Evolutionary conservation across 2,797 vertebrate species (phyloP).

Genomic region (Gallinago solitaria): DNA sequence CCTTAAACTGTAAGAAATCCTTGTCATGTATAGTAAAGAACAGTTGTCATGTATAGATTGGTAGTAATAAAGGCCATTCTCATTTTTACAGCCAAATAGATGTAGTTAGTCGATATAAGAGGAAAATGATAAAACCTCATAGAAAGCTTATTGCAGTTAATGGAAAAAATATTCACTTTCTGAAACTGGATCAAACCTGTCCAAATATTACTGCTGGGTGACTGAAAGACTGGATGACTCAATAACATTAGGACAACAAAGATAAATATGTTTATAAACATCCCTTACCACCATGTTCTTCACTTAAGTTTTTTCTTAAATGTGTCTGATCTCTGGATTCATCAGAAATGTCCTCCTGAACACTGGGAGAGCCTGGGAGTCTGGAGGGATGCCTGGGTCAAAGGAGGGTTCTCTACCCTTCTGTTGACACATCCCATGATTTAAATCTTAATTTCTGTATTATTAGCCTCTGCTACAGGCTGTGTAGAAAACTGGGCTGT

Average conservation of each 20-base stretch:
- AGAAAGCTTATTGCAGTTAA: not conserved
- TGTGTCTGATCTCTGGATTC: not conserved
- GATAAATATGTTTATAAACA: not conserved
- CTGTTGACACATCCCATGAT: not conserved
- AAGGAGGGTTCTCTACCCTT: not conserved
- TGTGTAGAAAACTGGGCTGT: not conserved
- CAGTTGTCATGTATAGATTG: not conserved
- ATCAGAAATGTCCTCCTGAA: not conserved
- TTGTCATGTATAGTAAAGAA: not conserved
- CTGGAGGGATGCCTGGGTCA: not conserved
- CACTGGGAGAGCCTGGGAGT: not conserved
- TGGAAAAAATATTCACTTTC: not conserved
- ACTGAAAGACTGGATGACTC: not conserved
- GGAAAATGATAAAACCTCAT: not conserved
- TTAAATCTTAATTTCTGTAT: not conserved
- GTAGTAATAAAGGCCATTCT: not conserved
- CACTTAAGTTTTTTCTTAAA: not conserved
- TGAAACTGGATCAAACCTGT: not conserved
- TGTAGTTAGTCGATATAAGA: not conserved
- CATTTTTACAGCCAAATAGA: not conserved
- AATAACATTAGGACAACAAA: not conserved
- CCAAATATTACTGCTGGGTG: not conserved
- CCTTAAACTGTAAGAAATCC: not conserved
- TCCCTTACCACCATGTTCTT: not conserved
- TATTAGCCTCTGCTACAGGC: not conserved